Evolutionary conservation across 2,113 vertebrate genomes (phyloP).

Genomic region (Hyperoodon ampullatus): DNA sequence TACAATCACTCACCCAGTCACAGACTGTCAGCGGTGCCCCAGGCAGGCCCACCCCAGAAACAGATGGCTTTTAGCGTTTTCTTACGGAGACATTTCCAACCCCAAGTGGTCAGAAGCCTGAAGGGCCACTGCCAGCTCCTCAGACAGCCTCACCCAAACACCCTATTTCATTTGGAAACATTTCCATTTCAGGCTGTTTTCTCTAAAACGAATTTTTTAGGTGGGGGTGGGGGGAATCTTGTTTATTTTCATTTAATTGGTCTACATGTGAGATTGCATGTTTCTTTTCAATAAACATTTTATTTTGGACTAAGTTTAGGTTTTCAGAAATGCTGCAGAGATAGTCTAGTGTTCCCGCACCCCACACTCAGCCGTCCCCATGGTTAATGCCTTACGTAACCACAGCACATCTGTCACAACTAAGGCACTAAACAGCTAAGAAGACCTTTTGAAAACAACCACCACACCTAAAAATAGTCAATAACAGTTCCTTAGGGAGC

Average conservation of each 20-base stretch:
- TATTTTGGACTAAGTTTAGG: not conserved
- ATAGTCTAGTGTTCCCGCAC: fast-evolving
- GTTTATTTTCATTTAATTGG: not conserved
- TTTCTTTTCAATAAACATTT: constrained; percentile 31
- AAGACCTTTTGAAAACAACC: not conserved
- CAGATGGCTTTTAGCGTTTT: not conserved
- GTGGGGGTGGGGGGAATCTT: not conserved
- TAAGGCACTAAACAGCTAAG: not conserved
- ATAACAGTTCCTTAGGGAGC: fast-evolving
- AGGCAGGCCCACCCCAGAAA: not conserved
- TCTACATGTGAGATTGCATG: not conserved
- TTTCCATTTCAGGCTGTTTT: not conserved
- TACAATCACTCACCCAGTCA: not conserved
- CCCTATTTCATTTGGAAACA: not conserved
- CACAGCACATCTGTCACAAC: not conserved
- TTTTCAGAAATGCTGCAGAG: not conserved
- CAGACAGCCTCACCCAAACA: fast-evolving
- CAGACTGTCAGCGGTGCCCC: too few relatives aligned
- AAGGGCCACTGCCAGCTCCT: too few relatives aligned
- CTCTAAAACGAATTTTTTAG: constrained; percentile 18
- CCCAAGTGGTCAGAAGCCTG: not conserved
- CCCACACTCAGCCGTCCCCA: not conserved
- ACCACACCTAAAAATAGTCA: not conserved
- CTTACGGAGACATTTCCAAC: not conserved
- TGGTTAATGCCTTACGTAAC: fast-evolving